Evolutionary conservation across 2,113 vertebrate genomes (phyloP).

Genomic region (Ancistrus triradiatus): DNA sequence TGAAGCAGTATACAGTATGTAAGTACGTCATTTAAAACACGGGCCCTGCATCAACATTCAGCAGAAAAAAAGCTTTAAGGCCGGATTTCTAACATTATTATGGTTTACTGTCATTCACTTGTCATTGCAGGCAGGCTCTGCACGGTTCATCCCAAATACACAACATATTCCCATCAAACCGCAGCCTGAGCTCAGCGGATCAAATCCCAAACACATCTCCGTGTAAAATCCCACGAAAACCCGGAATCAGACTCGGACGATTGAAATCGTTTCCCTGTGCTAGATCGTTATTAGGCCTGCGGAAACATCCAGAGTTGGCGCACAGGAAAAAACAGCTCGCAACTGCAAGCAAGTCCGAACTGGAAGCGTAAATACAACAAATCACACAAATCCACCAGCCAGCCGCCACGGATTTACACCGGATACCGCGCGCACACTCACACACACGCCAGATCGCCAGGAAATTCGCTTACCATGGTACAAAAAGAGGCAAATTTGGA

Average conservation of each 20-base stretch:
- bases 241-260: not conserved
- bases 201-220: constrained; percentile 7
- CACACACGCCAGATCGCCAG: not conserved
- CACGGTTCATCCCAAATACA: constrained; percentile 3
- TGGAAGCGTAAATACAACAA: constrained; percentile 51
- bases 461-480: constrained; percentile 87
- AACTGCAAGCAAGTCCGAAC: constrained; percentile 56
- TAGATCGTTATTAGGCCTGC: constrained; percentile 35
- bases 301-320: constrained; percentile 31
- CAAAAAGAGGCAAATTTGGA: constrained; percentile 97
- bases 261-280: not conserved
- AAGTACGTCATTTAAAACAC: too few relatives aligned
- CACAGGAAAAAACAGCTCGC: constrained; percentile 48
- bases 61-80: not conserved
- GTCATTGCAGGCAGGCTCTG: constrained; percentile 13
- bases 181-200: constrained; percentile 15
- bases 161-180: not conserved
- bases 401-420: constrained; percentile 1
- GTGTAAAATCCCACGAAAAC: not conserved
- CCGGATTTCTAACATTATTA: not conserved
- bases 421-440: not conserved
- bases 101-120: constrained; percentile 5
- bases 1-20: too few relatives aligned
- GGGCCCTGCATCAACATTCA: too few relatives aligned
- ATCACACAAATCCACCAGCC: constrained; percentile 23